These are phyloP conservation scores for Acropternis orthonyx DNA, from an alignment of 2,797 vertebrate species.

Conservation along the genomic window DNA sequence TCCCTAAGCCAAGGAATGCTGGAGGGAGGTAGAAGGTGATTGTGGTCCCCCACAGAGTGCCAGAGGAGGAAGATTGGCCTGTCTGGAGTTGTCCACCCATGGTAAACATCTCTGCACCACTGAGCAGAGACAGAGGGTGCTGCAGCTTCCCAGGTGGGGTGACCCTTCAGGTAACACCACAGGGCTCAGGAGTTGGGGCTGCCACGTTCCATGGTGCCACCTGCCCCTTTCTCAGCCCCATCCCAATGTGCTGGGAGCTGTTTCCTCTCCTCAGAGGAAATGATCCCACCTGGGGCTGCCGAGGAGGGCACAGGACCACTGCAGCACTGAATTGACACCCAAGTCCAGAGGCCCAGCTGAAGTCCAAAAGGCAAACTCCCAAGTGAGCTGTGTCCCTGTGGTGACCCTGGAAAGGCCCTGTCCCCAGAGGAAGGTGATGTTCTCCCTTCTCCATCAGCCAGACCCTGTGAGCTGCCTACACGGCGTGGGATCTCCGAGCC, in stretches of 20 bases:
- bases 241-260: neutral
- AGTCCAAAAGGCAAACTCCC: neutral
- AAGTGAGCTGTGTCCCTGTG: neutral
- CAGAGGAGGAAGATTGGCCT: neutral
- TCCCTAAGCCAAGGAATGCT: accelerated
- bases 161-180: neutral
- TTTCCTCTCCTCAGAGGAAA: slow-evolving; percentile 37
- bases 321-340: neutral
- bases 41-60: neutral
- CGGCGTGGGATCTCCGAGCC: neutral
- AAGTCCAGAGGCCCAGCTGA: neutral
- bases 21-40: neutral
- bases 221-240: neutral
- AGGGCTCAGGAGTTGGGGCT: neutral
- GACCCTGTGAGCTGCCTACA: neutral
- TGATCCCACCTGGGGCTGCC: neutral
- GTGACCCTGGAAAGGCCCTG: neutral
- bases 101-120: neutral
- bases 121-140: neutral
- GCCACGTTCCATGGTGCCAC: neutral
- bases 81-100: neutral
- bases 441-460: neutral
- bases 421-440: neutral
- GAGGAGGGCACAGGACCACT: neutral
- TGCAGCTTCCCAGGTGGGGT: neutral